These are phyloP conservation scores for Chunga burmeisteri DNA, from an alignment of 2,113 vertebrate species.

Conservation along the genomic window DNA sequence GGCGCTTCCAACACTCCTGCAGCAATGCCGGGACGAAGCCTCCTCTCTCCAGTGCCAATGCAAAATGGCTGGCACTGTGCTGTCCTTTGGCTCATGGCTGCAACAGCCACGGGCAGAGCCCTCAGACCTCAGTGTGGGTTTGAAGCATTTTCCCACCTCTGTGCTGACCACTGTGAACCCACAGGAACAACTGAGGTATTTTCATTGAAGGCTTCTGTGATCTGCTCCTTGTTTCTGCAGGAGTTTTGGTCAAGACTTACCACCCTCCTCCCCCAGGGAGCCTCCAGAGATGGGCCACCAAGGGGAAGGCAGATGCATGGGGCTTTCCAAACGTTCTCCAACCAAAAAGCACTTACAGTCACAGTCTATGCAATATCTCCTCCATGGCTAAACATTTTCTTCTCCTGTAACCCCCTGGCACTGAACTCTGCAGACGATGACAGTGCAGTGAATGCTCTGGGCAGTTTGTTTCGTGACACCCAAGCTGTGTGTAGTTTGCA, in stretches of 20 bases:
- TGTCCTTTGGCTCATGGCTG: not conserved
- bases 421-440: not conserved
- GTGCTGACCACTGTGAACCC: not conserved
- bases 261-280: not conserved
- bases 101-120: not conserved
- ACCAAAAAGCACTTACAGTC: not conserved
- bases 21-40: not conserved
- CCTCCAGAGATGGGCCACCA: not conserved
- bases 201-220: not conserved
- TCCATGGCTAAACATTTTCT: not conserved
- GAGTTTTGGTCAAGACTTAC: not conserved
- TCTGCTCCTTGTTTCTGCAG: not conserved
- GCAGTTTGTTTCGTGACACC: not conserved
- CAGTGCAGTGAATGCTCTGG: not conserved
- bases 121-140: not conserved
- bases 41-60: not conserved
- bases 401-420: not conserved
- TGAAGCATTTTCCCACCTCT: not conserved
- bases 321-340: not conserved
- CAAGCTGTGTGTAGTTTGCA: not conserved
- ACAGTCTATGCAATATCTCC: not conserved
- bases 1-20: not conserved
- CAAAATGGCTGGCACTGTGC: not conserved
- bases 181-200: not conserved
- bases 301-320: not conserved